Percentiles rank a stretch among this genome's conserved stretches.
These are phyloP conservation scores for Podarcis cretensis DNA, from an alignment of 2,113 vertebrate species.

Conservation along the genomic window DNA sequence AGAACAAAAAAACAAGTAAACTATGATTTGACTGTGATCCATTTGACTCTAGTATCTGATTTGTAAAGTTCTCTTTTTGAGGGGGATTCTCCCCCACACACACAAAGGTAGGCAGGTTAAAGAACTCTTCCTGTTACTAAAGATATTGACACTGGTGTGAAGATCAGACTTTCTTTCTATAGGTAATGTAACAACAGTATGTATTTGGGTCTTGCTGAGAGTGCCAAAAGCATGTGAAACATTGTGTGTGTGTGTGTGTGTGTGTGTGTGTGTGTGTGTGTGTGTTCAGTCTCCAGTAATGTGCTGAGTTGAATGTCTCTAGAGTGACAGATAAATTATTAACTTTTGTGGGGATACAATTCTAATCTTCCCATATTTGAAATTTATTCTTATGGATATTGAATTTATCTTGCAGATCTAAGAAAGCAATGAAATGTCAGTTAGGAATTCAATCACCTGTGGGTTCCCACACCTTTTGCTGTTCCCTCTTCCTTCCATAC, in stretches of 20 bases:
- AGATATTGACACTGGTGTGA: background rate
- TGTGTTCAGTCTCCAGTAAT: background rate
- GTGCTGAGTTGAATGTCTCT: background rate
- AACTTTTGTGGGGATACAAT: background rate
- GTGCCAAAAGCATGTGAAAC: too few species aligned
- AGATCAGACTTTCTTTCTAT: background rate
- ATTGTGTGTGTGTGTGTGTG: too few species aligned
- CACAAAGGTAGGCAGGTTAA: background rate
- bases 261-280: too few species aligned
- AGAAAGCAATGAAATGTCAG: background rate
- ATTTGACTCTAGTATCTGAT: background rate
- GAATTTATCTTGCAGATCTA: constrained; percentile 25
- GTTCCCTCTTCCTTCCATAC: background rate
- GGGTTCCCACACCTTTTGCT: background rate
- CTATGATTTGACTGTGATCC: background rate
- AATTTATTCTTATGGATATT: constrained; percentile 16
- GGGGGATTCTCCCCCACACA: background rate
- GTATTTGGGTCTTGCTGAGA: background rate
- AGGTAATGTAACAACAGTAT: background rate
- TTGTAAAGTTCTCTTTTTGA: background rate
- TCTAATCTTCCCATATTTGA: constrained; percentile 10
- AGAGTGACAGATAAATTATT: constrained; percentile 14
- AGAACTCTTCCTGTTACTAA: background rate
- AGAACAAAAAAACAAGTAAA: background rate
- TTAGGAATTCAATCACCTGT: constrained; percentile 16